These are phyloP conservation scores for Percina caprodes DNA, from an alignment of 2,113 vertebrate genomes.

Conservation along the genomic window DNA sequence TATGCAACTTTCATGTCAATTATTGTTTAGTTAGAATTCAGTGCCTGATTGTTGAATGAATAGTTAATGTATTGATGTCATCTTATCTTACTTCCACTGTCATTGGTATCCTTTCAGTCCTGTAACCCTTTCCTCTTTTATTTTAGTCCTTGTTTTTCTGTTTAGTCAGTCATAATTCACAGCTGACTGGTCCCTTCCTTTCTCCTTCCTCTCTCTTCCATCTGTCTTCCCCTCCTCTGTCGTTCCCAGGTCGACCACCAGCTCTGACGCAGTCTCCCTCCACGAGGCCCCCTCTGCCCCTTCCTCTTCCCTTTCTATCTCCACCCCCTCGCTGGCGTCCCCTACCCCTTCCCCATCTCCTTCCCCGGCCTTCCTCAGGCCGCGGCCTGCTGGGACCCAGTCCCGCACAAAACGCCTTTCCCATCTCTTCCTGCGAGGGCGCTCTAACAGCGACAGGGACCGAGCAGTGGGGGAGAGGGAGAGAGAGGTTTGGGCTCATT, in stretches of 20 bases:
- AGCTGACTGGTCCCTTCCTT: constrained; percentile 75
- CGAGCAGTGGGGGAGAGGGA: constrained; percentile 82
- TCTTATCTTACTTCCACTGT: constrained; percentile 65
- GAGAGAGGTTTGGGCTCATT: constrained; percentile 88
- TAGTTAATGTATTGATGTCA: constrained; percentile 34
- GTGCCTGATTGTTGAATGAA: constrained; percentile 29
- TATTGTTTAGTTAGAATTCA: constrained; percentile 13
- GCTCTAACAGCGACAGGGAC: constrained; percentile 85
- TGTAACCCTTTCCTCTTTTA: constrained; percentile 57
- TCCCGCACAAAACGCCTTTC: constrained; percentile 91
- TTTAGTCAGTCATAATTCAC: constrained; percentile 75
- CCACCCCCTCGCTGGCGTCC: constrained; percentile 83
- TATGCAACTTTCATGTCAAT: neutral
- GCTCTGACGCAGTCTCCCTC: constrained; percentile 84
- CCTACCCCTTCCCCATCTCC: constrained; percentile 79
- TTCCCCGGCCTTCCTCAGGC: constrained; percentile 84
- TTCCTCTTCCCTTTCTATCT: constrained; percentile 82
- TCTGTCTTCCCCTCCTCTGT: constrained; percentile 60
- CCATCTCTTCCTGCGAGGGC: constrained; percentile 89
- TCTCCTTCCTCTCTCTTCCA: constrained; percentile 70
- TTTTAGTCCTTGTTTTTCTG: constrained; percentile 62
- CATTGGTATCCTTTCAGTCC: constrained; percentile 40
- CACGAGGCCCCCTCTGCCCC: constrained; percentile 81
- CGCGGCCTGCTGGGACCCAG: constrained; percentile 79
- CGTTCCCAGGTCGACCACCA: constrained; percentile 83